phyloP scores from a whole-genome alignment of 2,797 vertebrate species.

The Pangasius krempfi region DNA sequence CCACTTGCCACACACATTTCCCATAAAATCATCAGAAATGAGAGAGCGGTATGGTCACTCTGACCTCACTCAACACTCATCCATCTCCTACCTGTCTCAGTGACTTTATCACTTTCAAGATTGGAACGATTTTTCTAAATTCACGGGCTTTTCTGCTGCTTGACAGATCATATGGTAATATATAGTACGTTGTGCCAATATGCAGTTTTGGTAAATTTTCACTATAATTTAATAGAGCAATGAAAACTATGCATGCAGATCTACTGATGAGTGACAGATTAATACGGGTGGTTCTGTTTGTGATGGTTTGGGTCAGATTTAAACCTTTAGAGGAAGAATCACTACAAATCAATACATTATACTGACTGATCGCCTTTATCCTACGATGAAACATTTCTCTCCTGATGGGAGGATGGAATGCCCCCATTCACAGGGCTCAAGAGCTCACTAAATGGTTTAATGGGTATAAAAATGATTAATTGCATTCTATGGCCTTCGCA shows the following conservation, averaged over 20 bases:
- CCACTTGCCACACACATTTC: not conserved
- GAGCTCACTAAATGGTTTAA: not conserved
- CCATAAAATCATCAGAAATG: not conserved
- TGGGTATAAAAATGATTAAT: not conserved
- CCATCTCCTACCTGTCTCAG: not conserved
- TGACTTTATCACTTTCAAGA: slow-evolving; percentile 4
- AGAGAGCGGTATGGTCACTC: slow-evolving; percentile 30
- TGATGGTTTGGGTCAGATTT: not conserved
- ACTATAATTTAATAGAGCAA: not conserved
- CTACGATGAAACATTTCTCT: not conserved
- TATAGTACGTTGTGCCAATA: not conserved
- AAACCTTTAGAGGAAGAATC: not conserved
- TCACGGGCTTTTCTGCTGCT: not conserved
- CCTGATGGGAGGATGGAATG: not conserved
- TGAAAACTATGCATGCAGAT: not conserved
- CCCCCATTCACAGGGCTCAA: not conserved
- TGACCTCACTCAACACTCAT: slow-evolving; percentile 13
- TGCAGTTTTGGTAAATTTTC: not conserved
- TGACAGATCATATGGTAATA: not conserved
- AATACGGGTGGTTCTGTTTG: not conserved
- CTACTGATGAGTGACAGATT: not conserved
- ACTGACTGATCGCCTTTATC: not conserved
- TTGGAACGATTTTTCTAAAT: not conserved
- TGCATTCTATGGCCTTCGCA: not conserved
- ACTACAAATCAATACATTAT: not conserved